Percentiles rank a stretch among this genome's conserved stretches.
These are phyloP conservation scores for Stenurella melanura DNA, from an alignment of 2,888 invertebrate species.

Conservation along the genomic window DNA sequence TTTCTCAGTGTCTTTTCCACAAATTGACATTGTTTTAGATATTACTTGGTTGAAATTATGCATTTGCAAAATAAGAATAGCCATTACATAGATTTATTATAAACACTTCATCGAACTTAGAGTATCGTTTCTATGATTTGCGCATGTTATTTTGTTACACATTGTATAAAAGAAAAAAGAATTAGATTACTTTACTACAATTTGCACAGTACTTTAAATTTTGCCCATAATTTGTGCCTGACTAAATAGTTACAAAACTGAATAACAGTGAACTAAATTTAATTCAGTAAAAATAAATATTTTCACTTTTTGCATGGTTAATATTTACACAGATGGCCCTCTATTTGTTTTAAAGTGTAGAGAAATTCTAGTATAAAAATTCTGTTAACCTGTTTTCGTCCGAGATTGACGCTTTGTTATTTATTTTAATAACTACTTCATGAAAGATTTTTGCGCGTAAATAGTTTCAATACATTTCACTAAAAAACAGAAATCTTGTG, in stretches of 20 bases:
- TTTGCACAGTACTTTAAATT: not conserved
- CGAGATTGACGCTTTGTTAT: not conserved
- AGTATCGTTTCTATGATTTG: too few species aligned
- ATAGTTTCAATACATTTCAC: not conserved
- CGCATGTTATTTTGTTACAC: too few species aligned
- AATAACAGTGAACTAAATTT: conserved; percentile 7
- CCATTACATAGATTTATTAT: too few species aligned
- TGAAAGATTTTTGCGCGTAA: not conserved
- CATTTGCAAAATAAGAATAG: too few species aligned
- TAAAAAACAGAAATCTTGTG: too few species aligned
- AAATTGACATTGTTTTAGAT: too few species aligned
- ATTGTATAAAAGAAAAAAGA: too few species aligned
- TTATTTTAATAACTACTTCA: not conserved
- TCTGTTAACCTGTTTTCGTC: not conserved
- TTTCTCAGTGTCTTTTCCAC: too few species aligned
- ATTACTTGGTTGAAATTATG: too few species aligned
- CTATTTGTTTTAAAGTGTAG: not conserved
- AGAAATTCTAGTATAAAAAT: not conserved
- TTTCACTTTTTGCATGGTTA: not conserved
- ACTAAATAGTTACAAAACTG: not conserved
- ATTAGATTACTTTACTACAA: too few species aligned
- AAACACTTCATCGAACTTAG: too few species aligned
- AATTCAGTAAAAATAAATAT: conserved; percentile 4
- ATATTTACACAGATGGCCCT: conserved; percentile 4
- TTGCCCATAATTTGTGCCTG: not conserved